Evolutionary conservation across 2,888 invertebrate genomes (phyloP), one percentile per base, ranked within the genome.

Genomic region (Drosophila tripunctata): DNA sequence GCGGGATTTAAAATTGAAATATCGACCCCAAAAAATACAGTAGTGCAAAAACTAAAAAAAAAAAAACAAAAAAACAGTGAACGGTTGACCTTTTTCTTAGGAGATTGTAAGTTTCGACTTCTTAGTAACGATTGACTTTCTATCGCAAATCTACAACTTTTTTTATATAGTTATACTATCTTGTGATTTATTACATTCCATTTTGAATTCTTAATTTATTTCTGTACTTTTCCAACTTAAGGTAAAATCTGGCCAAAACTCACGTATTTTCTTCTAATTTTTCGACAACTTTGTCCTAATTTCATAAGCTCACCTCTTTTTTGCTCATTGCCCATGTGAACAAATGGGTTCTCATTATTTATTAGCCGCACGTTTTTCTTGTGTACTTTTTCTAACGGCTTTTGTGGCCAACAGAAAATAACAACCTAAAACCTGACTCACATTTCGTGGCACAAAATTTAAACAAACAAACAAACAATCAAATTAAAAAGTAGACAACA

Each of bases 261-360:
- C 75, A 71, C 75, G 55, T 48, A 74, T 47, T 61, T 47, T 47
- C 30, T 30, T 15, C 31, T 47, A 19, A 54, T 35, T 62, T 33
- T n/a, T 24, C n/a, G 38, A 30, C 19, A 15, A 19, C 19, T 27
- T 8, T 47, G 15, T 10, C 35, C 30, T 41, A 22, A 2, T 24
- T 41, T 48, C 12, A 2, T 3, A 35, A 51, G 30, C 44, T 31
- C 14, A 51, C 14, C 50, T 40, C 40, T 35, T 31, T 24, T 43
- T n/a, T n/a, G n/a, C n/a, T n/a, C n/a, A n/a, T n/a, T 27, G 50
- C 52, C 47, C 24, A 41, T 45, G 50, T 50, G 52, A 45, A 66
- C 58, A 30, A 50, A 51, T 31, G 27, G 41, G 50, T 56, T 75
- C 71, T 75, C 64, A 70, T 75, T 52, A 64, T 54, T 56, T 41